Evolutionary conservation across 1,140 invertebrate genomes (phyloP).

Genomic region (Neodiprion pinetum): DNA sequence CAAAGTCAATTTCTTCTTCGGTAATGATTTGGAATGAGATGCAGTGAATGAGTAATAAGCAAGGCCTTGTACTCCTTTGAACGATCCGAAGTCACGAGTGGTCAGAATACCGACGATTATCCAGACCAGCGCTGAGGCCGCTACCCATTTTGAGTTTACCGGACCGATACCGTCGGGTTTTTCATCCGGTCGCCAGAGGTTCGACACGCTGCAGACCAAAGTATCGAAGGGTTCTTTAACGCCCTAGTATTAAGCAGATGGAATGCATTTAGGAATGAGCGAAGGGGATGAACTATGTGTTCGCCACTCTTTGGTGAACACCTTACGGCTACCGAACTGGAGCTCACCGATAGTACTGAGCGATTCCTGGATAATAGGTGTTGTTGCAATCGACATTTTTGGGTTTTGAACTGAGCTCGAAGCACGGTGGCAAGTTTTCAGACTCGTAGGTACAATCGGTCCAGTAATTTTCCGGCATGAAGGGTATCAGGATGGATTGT

Average conservation of each 20-base stretch:
- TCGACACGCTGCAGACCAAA: slow-evolving; percentile 1
- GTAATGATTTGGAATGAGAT: not conserved
- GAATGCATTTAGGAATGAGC: not conserved
- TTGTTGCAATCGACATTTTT: not conserved
- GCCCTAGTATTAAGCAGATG: not conserved
- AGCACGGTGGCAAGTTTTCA: not conserved
- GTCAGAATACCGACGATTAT: not conserved
- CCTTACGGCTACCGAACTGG: no score
- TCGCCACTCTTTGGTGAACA: no score
- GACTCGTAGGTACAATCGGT: not conserved
- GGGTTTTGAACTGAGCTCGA: not conserved
- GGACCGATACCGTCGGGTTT: not conserved
- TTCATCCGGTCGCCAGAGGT: not conserved
- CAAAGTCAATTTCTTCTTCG: not conserved
- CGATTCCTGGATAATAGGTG: not conserved
- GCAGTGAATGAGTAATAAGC: not conserved
- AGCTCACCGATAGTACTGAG: not conserved
- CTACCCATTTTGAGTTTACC: not conserved
- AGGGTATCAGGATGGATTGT: not conserved
- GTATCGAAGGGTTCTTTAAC: slow-evolving; percentile 7
- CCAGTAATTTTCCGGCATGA: not conserved
- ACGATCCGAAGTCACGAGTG: not conserved
- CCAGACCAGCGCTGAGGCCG: not conserved
- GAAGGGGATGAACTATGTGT: not conserved
- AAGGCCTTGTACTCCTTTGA: not conserved